Evolutionary conservation across 2,888 invertebrate genomes (phyloP).

Genomic region (Dichetophora obliterata): DNA sequence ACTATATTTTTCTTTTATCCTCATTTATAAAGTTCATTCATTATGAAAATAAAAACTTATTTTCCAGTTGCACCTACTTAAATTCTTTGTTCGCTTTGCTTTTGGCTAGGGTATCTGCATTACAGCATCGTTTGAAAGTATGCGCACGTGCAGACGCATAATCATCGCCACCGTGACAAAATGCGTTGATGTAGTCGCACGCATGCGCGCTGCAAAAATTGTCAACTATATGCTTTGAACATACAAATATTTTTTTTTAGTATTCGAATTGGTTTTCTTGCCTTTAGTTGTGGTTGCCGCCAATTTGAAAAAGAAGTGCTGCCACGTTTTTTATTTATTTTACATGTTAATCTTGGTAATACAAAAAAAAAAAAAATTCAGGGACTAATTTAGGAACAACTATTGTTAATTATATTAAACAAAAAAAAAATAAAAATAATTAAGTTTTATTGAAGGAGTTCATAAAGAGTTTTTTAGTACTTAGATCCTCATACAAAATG

Average conservation of each 20-base stretch:
- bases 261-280: background rate
- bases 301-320: slow-evolving; percentile 21
- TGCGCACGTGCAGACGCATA: slow-evolving; percentile 40
- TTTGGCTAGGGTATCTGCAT: background rate
- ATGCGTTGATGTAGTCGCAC: slow-evolving; percentile 39
- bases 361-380: no score
- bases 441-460: no score
- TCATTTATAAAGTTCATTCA: no score
- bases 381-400: background rate
- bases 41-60: no score
- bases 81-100: background rate
- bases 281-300: background rate
- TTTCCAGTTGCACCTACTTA: background rate
- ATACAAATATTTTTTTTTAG: background rate
- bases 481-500: no score
- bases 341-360: no score
- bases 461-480: no score
- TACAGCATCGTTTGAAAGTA: slow-evolving; percentile 1
- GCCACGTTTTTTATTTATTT: background rate
- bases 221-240: background rate
- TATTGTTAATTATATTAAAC: background rate
- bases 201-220: slow-evolving; percentile 38
- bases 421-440: no score
- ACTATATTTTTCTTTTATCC: no score
- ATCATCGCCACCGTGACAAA: slow-evolving; percentile 42